phyloP scores from a whole-genome alignment of 2,797 vertebrate genomes.

The Mus minutoides region DNA sequence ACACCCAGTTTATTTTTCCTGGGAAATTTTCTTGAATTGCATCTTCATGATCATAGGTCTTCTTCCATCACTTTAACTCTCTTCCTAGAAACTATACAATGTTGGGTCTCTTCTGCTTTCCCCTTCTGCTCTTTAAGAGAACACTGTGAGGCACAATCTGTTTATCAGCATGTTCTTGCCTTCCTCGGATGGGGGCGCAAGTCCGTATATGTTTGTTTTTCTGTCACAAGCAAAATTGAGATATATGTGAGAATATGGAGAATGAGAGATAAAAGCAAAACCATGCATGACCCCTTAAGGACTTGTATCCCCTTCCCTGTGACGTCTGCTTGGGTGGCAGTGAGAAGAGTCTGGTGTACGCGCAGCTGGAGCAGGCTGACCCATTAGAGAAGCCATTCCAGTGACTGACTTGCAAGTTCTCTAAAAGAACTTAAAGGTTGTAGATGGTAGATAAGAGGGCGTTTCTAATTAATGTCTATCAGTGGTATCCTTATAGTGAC shows the following conservation, averaged over 20 bases:
- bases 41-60: not conserved
- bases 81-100: not conserved
- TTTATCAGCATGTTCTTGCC: not conserved
- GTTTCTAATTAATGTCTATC: slow-evolving; percentile 7
- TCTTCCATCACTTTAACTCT: not conserved
- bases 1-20: not conserved
- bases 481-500: not conserved
- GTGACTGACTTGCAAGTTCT: not conserved
- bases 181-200: not conserved
- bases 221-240: not conserved
- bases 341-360: not conserved
- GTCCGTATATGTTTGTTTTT: not conserved
- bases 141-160: not conserved
- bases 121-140: not conserved
- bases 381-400: not conserved
- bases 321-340: not conserved
- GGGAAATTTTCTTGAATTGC: slow-evolving; percentile 20
- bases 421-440: not conserved
- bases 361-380: not conserved
- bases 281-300: not conserved
- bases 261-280: not conserved
- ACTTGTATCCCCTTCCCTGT: not conserved
- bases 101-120: not conserved
- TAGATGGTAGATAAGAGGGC: not conserved
- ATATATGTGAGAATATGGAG: not conserved